Conservation (phyloP, 1,140 invertebrate genomes). For the Rhynchophorus ferrugineus region DNA sequence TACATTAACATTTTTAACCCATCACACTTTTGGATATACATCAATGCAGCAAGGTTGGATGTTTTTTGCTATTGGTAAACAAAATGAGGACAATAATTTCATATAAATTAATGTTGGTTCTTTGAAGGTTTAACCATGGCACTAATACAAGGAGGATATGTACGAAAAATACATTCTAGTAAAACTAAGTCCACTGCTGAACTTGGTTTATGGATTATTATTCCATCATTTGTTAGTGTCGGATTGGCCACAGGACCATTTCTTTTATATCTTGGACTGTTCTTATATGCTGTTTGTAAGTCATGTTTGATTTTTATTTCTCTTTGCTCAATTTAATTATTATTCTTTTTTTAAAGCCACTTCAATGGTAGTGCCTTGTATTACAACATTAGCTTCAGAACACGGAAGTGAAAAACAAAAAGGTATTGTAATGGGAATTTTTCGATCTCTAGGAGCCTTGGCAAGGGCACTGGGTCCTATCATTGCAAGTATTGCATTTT, state of each 20-base stretch:
- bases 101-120: not conserved
- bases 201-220: slow-evolving; percentile 75
- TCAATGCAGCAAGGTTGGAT: slow-evolving; percentile 97
- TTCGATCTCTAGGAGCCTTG: slow-evolving; percentile 87
- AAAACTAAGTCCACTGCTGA: slow-evolving; percentile 68
- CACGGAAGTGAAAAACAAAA: slow-evolving; percentile 79
- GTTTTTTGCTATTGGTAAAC: slow-evolving; percentile 84
- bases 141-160: slow-evolving; percentile 82
- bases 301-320: slow-evolving; percentile 30
- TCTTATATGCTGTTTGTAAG: slow-evolving; percentile 87
- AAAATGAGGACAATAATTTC: not conserved
- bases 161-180: slow-evolving; percentile 68
- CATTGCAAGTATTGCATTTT: slow-evolving; percentile 76
- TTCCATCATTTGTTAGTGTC: slow-evolving; percentile 83
- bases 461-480: slow-evolving; percentile 88
- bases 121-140: slow-evolving; percentile 74
- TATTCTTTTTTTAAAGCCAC: slow-evolving; percentile 57
- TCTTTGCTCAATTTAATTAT: slow-evolving; percentile 7
- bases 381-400: slow-evolving; percentile 82
- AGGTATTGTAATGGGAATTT: slow-evolving; percentile 86
- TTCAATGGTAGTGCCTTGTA: slow-evolving; percentile 87
- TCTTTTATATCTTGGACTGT: slow-evolving; percentile 70
- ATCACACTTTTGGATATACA: slow-evolving; percentile 84
- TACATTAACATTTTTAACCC: slow-evolving; percentile 93
- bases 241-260: slow-evolving; percentile 52